Conservation (phyloP, 2,113 vertebrate species). For the Macaca nemestrina region DNA sequence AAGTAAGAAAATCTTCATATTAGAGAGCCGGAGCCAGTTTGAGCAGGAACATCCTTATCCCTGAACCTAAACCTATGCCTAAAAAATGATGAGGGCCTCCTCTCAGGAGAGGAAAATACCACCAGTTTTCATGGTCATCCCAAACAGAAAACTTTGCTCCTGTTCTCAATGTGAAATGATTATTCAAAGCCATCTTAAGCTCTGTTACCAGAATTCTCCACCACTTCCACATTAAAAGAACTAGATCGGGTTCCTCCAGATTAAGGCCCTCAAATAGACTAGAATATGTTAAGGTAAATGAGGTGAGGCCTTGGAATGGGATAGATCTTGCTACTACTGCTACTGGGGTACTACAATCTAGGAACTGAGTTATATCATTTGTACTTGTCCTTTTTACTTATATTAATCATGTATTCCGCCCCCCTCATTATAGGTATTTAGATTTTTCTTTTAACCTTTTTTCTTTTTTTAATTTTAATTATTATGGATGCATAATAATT, state of each 20-base stretch:
- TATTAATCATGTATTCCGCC: not conserved
- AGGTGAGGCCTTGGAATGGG: not conserved
- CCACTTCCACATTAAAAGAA: not conserved
- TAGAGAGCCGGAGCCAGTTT: not conserved
- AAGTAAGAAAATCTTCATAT: not conserved
- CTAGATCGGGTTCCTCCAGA: not conserved
- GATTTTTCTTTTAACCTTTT: not conserved
- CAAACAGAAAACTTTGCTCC: not conserved
- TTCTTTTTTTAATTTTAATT: too few species aligned
- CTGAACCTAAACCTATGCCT: not conserved
- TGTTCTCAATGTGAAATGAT: not conserved
- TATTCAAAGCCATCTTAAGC: not conserved
- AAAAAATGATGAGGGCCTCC: not conserved
- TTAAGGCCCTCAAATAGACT: not conserved
- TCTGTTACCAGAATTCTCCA: not conserved
- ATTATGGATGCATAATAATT: too few species aligned
- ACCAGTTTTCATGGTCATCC: not conserved
- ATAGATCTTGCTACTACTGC: not conserved
- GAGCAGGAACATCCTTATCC: not conserved
- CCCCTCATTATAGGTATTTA: not conserved
- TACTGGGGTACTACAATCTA: not conserved
- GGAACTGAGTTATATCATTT: not conserved
- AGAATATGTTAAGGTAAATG: not conserved
- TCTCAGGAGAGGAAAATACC: not conserved
- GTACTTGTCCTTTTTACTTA: not conserved